Evolutionary conservation across 1,140 invertebrate genomes (phyloP).

Genomic region (Oncopodura yosiiana): DNA sequence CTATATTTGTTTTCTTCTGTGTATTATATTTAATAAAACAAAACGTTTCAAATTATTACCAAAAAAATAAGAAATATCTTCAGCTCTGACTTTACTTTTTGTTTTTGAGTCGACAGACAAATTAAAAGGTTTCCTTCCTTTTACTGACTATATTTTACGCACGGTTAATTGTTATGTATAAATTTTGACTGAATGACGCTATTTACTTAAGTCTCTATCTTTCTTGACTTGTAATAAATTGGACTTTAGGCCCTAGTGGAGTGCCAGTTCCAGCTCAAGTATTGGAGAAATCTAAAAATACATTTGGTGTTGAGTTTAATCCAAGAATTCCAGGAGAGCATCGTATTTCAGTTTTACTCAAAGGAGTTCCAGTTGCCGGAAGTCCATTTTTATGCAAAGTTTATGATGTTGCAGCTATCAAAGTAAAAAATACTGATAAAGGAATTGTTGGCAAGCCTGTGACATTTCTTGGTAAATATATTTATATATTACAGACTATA

Average conservation of each 20-base stretch:
- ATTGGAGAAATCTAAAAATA: conserved; percentile 55
- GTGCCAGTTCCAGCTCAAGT: conserved; percentile 78
- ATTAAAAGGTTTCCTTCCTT: too few species aligned
- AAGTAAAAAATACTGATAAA: conserved; percentile 79
- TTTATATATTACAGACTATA: too few species aligned
- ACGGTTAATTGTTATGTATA: conserved; percentile 7
- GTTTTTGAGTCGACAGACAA: too few species aligned
- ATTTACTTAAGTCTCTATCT: conserved; percentile 11
- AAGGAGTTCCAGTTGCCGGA: conserved; percentile 53
- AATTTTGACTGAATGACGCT: conserved; percentile 1
- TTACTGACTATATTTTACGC: conserved; percentile 22
- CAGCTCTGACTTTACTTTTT: too few species aligned
- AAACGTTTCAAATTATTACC: too few species aligned
- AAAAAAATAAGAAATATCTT: too few species aligned
- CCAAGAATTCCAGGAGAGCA: conserved; percentile 81
- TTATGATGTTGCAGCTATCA: conserved; percentile 87
- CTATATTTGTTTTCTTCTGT: too few species aligned
- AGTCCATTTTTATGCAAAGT: conserved; percentile 89
- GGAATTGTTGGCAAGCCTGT: conserved; percentile 87
- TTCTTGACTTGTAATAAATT: conserved; percentile 34
- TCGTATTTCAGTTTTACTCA: conserved; percentile 61
- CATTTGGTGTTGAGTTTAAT: conserved; percentile 76
- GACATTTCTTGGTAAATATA: conserved; percentile 87
- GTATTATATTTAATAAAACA: too few species aligned
- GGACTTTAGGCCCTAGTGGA: conserved; percentile 75